phyloP scores from a whole-genome alignment of 1,140 invertebrate species.

The Monomorium pharaonis region DNA sequence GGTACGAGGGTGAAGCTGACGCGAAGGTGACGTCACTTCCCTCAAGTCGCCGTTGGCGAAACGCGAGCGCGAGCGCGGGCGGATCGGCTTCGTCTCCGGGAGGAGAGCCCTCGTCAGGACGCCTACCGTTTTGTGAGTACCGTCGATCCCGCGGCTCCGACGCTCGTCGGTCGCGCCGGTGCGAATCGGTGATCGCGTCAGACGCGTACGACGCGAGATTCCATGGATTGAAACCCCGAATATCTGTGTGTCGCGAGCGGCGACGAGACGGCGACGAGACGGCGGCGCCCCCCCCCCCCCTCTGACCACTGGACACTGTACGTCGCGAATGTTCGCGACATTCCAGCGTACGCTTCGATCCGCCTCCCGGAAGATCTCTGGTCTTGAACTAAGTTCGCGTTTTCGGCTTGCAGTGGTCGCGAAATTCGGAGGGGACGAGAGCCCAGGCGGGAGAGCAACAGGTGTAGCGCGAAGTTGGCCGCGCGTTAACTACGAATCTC shows the following conservation, averaged over 20 bases:
- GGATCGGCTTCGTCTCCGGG: background rate
- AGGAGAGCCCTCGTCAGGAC: background rate
- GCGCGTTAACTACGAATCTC: background rate
- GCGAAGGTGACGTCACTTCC: background rate
- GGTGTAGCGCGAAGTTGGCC: background rate
- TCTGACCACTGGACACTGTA: no score
- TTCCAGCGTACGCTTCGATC: background rate
- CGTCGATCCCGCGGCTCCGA: background rate
- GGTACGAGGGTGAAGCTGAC: background rate
- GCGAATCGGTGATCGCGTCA: background rate
- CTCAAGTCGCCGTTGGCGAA: background rate
- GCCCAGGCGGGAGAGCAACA: background rate
- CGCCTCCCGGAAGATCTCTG: no score
- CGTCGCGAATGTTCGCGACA: background rate
- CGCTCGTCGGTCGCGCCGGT: background rate
- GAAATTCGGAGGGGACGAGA: background rate
- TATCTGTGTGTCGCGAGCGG: background rate
- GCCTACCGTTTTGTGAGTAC: background rate
- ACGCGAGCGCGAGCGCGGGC: background rate
- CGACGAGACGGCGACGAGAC: background rate
- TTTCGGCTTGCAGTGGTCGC: background rate
- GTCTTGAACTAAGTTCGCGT: no score
- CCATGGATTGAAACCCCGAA: background rate
- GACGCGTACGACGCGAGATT: background rate
- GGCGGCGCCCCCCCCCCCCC: background rate